These are phyloP conservation scores for Fringilla coelebs DNA, from an alignment of 2,797 vertebrate genomes.

Conservation along the genomic window DNA sequence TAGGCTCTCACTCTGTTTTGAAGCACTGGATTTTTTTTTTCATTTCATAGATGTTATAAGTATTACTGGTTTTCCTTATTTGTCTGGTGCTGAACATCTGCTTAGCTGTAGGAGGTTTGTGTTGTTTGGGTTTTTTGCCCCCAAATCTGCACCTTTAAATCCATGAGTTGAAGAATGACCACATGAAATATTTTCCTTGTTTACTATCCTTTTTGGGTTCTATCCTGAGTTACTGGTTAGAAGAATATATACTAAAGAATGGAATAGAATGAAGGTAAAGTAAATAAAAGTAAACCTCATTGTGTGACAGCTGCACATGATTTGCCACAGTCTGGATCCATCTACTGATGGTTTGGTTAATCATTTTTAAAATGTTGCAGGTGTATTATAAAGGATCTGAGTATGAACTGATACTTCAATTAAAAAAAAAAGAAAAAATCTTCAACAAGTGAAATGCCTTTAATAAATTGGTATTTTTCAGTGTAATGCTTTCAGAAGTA, in stretches of 20 bases:
- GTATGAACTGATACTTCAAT: not conserved
- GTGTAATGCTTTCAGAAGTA: not conserved
- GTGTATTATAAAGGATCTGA: not conserved
- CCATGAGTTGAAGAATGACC: not conserved
- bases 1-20: not conserved
- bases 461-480: not conserved
- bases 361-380: not conserved
- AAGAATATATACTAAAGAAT: not conserved
- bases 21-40: not conserved
- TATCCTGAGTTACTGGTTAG: not conserved
- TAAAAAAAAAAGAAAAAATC: not conserved
- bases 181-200: not conserved
- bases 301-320: not conserved
- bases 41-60: not conserved
- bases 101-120: not conserved
- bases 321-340: not conserved
- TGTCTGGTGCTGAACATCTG: not conserved
- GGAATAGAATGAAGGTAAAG: not conserved
- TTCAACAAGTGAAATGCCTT: not conserved
- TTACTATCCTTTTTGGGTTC: not conserved
- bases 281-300: not conserved
- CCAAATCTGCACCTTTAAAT: not conserved
- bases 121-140: not conserved
- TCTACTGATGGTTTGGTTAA: not conserved
- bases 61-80: not conserved